Evolutionary conservation across 1,140 invertebrate genomes (phyloP).

Genomic region (Eriocheir sinensis): DNA sequence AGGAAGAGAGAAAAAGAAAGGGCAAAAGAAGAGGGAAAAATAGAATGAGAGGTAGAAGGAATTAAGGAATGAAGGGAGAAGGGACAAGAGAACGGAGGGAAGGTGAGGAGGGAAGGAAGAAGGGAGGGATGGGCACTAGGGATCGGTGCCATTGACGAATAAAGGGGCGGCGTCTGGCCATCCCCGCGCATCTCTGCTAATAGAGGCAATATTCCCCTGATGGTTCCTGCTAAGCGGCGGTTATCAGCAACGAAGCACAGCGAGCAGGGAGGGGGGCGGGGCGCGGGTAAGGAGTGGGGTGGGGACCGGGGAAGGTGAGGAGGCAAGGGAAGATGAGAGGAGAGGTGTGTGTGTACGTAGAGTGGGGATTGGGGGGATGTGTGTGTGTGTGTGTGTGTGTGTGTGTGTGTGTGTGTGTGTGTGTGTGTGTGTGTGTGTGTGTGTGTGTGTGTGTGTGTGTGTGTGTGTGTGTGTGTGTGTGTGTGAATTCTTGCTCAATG

Average conservation of each 20-base stretch:
- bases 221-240: constrained; percentile 10
- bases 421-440: too few relatives aligned
- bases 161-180: not conserved
- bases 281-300: too few relatives aligned
- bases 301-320: not conserved
- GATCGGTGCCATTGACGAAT: not conserved
- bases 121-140: not conserved
- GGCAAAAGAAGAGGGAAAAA: not conserved
- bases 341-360: not conserved
- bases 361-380: not conserved
- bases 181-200: not conserved
- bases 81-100: not conserved
- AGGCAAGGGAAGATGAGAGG: not conserved
- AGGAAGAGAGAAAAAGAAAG: not conserved
- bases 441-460: too few relatives aligned
- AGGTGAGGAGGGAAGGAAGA: not conserved
- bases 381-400: not conserved
- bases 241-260: not conserved
- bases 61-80: not conserved
- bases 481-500: too few relatives aligned
- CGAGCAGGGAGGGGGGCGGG: not conserved
- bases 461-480: too few relatives aligned
- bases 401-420: not conserved
- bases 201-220: constrained; percentile 3
- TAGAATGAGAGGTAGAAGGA: too few relatives aligned